Conservation (phyloP, 1,140 invertebrate species). For the Nylanderia fulva region DNA sequence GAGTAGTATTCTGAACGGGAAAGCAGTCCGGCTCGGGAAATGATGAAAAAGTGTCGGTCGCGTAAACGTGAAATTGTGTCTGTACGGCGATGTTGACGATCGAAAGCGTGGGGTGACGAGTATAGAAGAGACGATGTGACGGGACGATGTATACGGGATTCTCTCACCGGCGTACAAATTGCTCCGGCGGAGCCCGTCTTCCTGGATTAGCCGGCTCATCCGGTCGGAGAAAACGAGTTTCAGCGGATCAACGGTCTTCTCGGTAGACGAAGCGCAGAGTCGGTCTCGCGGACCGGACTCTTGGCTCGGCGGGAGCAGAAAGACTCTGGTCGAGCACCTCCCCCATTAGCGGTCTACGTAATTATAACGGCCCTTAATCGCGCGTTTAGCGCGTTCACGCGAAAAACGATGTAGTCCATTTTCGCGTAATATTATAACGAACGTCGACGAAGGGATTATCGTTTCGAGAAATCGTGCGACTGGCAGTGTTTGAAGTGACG, state of each 20-base stretch:
- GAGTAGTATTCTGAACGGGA: constrained; percentile 32
- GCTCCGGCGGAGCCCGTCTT: constrained; percentile 69
- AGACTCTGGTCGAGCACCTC: background rate
- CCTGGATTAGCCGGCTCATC: constrained; percentile 72
- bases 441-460: too few species aligned
- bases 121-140: constrained; percentile 5
- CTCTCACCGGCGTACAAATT: constrained; percentile 57
- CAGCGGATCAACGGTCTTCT: constrained; percentile 66
- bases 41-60: constrained; percentile 17
- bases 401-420: background rate
- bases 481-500: background rate
- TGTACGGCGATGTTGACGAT: background rate
- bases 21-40: constrained; percentile 28
- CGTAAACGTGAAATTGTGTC: constrained; percentile 1
- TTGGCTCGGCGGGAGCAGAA: background rate
- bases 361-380: constrained; percentile 35
- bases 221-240: constrained; percentile 71
- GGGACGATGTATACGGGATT: too few species aligned
- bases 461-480: constrained; percentile 12
- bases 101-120: background rate
- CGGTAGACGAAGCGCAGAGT: constrained; percentile 30
- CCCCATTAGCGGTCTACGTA: constrained; percentile 26
- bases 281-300: constrained; percentile 1
- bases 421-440: constrained; percentile 12
- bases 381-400: constrained; percentile 21